Conservation (phyloP, 2,797 vertebrate species). For the Kryptopterus vitreolus region DNA sequence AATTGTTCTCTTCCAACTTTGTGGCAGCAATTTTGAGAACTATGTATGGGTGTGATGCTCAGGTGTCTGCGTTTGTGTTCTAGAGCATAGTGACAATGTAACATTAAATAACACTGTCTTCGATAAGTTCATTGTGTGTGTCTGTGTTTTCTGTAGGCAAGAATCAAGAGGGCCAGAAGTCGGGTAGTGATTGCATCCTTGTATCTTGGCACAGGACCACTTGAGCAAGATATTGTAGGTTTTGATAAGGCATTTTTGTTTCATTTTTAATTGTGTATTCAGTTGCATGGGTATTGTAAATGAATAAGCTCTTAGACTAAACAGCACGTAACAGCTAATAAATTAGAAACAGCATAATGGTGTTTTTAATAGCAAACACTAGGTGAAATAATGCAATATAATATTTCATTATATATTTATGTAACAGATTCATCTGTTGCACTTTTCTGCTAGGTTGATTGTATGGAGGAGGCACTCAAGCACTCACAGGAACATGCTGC, state of each 20-base stretch:
- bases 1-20: background rate
- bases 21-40: background rate
- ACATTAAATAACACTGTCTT: background rate
- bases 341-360: background rate
- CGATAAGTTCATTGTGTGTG: slow-evolving; percentile 1
- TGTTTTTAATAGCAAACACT: slow-evolving; percentile 20
- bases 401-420: slow-evolving; percentile 6
- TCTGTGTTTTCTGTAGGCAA: slow-evolving; percentile 69
- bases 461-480: slow-evolving; percentile 84
- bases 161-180: slow-evolving; percentile 82
- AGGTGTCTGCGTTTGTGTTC: background rate
- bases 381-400: background rate
- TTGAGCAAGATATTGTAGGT: slow-evolving; percentile 94
- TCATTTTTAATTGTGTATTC: background rate
- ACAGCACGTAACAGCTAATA: background rate
- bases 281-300: background rate
- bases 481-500: slow-evolving; percentile 68
- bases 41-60: background rate
- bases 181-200: slow-evolving; percentile 93
- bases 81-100: background rate
- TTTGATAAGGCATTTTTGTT: background rate
- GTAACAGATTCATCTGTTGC: background rate
- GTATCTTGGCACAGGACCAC: slow-evolving; percentile 89
- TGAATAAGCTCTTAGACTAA: background rate
- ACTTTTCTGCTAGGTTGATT: slow-evolving; percentile 80